A percentile compares a stretch with the other conserved stretches of the same genome.
Evolutionary conservation across 2,888 invertebrate species (phyloP).

Genomic region (Ochlodes sylvanus): DNA sequence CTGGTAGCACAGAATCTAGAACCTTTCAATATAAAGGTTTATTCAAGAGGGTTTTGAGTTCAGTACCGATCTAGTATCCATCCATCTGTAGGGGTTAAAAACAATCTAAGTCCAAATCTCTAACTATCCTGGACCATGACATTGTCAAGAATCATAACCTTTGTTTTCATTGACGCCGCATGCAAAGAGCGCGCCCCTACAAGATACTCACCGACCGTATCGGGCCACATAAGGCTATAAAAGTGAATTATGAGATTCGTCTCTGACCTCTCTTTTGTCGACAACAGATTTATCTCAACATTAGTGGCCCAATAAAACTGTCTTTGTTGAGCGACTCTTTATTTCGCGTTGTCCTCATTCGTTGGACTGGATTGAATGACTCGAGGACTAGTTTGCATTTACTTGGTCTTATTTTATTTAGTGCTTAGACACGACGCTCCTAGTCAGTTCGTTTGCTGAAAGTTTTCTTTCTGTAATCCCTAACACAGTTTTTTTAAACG

Average conservation of each 20-base stretch:
- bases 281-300: constrained; percentile 48
- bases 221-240: constrained; percentile 50
- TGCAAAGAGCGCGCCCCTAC: constrained; percentile 9
- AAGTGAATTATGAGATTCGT: constrained; percentile 48
- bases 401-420: neutral
- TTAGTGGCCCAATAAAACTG: constrained; percentile 41
- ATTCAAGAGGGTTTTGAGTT: too few relatives aligned
- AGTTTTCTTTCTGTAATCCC: neutral
- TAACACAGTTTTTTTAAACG: too few relatives aligned
- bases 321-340: constrained; percentile 30
- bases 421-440: neutral
- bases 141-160: neutral
- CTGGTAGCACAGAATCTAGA: too few relatives aligned
- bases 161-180: neutral
- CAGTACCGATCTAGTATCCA: too few relatives aligned
- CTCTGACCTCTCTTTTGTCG: constrained; percentile 46
- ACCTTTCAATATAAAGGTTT: too few relatives aligned
- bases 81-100: too few relatives aligned
- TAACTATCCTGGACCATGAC: too few relatives aligned
- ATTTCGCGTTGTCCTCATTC: constrained; percentile 24
- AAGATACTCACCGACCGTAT: constrained; percentile 12
- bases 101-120: too few relatives aligned
- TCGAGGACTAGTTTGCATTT: constrained; percentile 6
- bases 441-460: neutral
- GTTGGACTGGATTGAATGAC: constrained; percentile 9